Conservation (phyloP, 2,797 vertebrate genomes). For the Lithobates sylvaticus region DNA sequence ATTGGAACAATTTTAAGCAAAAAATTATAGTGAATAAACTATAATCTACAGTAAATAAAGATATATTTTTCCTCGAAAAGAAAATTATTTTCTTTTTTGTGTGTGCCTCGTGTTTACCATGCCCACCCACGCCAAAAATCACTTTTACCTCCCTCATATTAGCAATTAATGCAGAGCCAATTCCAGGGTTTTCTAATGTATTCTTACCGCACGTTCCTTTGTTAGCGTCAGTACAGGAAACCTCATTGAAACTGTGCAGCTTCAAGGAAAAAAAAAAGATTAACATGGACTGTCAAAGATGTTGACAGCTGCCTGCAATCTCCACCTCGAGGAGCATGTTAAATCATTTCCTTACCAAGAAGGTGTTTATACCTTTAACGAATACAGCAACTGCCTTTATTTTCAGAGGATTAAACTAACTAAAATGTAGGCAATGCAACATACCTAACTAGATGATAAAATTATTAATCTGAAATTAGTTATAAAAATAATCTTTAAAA, state of each 20-base stretch:
- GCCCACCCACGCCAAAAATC: constrained; percentile 22
- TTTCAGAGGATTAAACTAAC: too few species aligned
- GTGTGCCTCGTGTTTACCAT: constrained; percentile 11
- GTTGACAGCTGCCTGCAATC: constrained; percentile 40
- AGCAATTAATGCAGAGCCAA: constrained; percentile 41
- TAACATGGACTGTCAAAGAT: constrained; percentile 19
- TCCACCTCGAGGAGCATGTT: constrained; percentile 37
- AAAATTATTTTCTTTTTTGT: too few species aligned
- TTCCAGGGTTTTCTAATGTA: constrained; percentile 39
- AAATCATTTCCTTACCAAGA: constrained; percentile 44
- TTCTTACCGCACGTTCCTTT: constrained; percentile 26
- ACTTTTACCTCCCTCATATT: constrained; percentile 27
- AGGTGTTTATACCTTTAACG: constrained; percentile 2
- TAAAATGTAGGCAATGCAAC: too few species aligned
- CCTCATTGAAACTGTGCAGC: constrained; percentile 32
- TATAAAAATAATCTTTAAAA: too few species aligned
- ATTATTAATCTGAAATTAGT: too few species aligned
- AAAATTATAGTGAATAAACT: not conserved
- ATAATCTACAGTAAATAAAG: too few species aligned
- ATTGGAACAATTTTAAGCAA: not conserved
- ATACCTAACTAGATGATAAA: too few species aligned
- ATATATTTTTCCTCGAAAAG: too few species aligned
- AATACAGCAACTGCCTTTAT: not conserved
- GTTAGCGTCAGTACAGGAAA: constrained; percentile 29
- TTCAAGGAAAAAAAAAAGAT: constrained; percentile 48